These are phyloP conservation scores for Calephelis nemesis DNA, from an alignment of 1,140 invertebrate genomes.

Conservation along the genomic window DNA sequence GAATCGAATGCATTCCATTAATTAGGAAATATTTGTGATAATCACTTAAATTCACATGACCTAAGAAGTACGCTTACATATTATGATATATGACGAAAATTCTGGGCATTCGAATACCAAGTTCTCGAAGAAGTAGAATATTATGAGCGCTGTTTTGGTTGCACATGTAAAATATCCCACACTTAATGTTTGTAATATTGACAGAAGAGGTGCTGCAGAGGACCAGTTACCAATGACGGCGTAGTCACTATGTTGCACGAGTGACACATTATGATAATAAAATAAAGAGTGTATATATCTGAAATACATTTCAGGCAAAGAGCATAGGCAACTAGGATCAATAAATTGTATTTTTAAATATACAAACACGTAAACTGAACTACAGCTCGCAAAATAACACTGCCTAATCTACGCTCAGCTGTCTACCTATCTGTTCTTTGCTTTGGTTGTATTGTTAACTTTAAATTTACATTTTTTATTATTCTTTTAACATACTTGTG, in stretches of 20 bases:
- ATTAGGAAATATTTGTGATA: neutral
- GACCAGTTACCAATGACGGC: constrained; percentile 63
- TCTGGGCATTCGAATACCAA: constrained; percentile 17
- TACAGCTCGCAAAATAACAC: constrained; percentile 72
- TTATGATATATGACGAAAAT: neutral
- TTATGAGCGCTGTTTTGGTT: constrained; percentile 59
- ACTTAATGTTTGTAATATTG: constrained; percentile 45
- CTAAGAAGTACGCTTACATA: neutral
- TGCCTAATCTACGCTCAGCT: constrained; percentile 73
- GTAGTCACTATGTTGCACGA: constrained; percentile 52
- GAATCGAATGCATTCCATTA: constrained; percentile 10
- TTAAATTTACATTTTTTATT: constrained; percentile 23
- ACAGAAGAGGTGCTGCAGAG: constrained; percentile 62
- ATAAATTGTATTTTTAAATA: constrained; percentile 34
- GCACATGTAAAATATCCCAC: constrained; percentile 69
- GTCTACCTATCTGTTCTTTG: constrained; percentile 67
- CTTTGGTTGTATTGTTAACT: constrained; percentile 49
- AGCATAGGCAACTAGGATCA: constrained; percentile 51
- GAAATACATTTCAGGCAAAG: constrained; percentile 48
- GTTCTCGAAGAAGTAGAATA: constrained; percentile 57
- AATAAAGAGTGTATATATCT: constrained; percentile 33
- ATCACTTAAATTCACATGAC: neutral
- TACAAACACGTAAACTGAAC: constrained; percentile 49
- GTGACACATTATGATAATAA: constrained; percentile 22
- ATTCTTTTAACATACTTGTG: constrained; percentile 18